Base-by-base conservation (phyloP, 2,113 vertebrate genomes). In the Mesitornis unicolor region DNA sequence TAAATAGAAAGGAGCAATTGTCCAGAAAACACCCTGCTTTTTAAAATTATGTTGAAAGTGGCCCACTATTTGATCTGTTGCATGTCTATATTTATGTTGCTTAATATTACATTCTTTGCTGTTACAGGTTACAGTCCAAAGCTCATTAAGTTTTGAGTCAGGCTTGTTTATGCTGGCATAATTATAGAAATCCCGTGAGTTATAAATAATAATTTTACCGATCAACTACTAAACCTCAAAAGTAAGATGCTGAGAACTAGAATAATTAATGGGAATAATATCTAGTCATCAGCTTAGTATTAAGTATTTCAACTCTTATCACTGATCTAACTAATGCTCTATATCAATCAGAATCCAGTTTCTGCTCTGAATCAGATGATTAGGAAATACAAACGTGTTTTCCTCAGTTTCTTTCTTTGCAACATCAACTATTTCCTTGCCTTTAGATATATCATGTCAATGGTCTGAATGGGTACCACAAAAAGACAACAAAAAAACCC, bases 401-500 rank as follows among this genome's bases (percentile, higher is more conserved):
- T 59, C 31, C 7, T 73, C 35, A 47, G 6, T 60, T 89, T 76
- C 53, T 54, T 15, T 60, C 16, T 61, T 73, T 74, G 40, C 17
- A 70, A 64, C 36, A 75, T 60, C 19, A 40, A 2, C 36, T 61
- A 22, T 71, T 80, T 89, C 48, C 25, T 61, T 92, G 11, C 36
- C 12, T 84, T 82, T 77, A 86, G 75, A 50, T 57, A 14, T 15
- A 56, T 43, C 40, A 4, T 29, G 38, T 38, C 42, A 35, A 17
- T 77, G 42, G 5, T 56, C 13, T 90, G 31, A 73, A 56, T 35
- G 25, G 5, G 7, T 51, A 16, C 9, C 29, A 57, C 31, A 43
- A 29, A 25, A 1, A 29, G 18, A 51, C 25, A 65, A 45, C 3
- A n/a, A 33, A 7, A 84, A 17, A 36, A 1, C 1, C 0, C 3